phyloP scores from a whole-genome alignment of 2,113 vertebrate genomes.

The Actenoides hombroni region DNA sequence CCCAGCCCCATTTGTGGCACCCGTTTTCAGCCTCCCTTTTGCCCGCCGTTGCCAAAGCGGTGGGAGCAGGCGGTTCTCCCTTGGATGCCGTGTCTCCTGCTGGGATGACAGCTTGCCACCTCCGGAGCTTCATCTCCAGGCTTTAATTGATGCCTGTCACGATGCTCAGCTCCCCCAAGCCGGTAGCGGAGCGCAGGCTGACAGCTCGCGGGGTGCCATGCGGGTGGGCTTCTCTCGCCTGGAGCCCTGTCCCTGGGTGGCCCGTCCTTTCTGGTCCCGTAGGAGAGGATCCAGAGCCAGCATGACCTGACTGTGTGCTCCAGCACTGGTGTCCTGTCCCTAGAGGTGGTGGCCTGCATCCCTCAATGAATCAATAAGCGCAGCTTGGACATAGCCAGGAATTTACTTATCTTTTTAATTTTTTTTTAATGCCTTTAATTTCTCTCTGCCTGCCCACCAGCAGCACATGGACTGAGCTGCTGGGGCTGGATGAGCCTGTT shows the following conservation, averaged over 20 bases:
- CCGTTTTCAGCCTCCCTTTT: not conserved
- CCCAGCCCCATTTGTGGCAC: accelerated
- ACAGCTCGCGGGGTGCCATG: accelerated
- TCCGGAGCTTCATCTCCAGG: not conserved
- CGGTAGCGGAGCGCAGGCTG: accelerated
- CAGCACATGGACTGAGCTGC: not conserved
- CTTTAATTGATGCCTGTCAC: conserved; percentile 33
- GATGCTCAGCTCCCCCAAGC: not conserved
- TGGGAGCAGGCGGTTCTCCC: not conserved
- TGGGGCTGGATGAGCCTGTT: not conserved
- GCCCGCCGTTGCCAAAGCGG: conserved; percentile 6
- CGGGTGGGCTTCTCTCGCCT: not conserved
- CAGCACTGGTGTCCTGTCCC: too few species aligned
- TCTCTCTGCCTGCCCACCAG: not conserved
- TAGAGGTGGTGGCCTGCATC: not conserved
- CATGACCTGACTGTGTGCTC: accelerated
- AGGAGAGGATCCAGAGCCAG: not conserved
- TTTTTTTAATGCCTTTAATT: not conserved
- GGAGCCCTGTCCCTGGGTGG: not conserved
- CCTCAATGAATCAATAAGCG: not conserved
- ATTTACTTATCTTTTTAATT: not conserved
- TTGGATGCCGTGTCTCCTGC: not conserved
- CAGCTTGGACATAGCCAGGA: not conserved
- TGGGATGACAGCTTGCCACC: conserved; percentile 44
- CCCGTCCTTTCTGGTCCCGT: accelerated